Conservation (phyloP, 2,797 vertebrate genomes). For the Falco novaeseelandiae region DNA sequence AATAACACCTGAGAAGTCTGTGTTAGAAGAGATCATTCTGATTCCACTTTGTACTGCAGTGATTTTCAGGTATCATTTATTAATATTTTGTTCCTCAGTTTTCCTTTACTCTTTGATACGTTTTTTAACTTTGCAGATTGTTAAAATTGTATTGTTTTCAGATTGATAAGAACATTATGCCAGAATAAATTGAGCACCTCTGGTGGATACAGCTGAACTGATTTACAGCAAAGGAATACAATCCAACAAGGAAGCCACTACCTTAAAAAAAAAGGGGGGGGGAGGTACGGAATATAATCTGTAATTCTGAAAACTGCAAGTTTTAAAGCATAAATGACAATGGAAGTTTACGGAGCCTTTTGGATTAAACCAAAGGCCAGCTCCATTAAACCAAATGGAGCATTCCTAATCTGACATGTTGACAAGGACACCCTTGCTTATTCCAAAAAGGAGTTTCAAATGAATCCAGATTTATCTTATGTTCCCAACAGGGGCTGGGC, state of each 20-base stretch:
- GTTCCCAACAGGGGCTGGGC: constrained; percentile 52
- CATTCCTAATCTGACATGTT: constrained; percentile 69
- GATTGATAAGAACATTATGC: background rate
- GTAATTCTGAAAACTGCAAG: background rate
- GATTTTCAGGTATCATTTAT: background rate
- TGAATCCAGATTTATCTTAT: constrained; percentile 57
- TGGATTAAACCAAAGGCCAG: constrained; percentile 20
- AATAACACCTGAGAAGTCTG: no score
- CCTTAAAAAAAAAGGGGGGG: background rate
- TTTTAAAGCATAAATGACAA: background rate
- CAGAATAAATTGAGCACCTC: background rate
- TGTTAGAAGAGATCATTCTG: background rate
- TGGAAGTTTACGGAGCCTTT: constrained; percentile 29
- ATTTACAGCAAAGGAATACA: background rate
- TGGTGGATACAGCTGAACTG: background rate
- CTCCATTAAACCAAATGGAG: constrained; percentile 52
- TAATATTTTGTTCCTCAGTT: background rate
- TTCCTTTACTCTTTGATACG: background rate
- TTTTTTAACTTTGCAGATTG: background rate
- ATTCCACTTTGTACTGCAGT: background rate
- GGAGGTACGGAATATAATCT: background rate
- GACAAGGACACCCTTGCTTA: constrained; percentile 51
- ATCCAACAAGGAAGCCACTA: background rate
- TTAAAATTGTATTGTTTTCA: background rate
- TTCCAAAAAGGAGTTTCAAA: constrained; percentile 53